Percentiles rank a stretch among this genome's conserved stretches.
These are phyloP conservation scores for Tipula lateralis DNA, from an alignment of 2,888 invertebrate genomes.

Conservation along the genomic window DNA sequence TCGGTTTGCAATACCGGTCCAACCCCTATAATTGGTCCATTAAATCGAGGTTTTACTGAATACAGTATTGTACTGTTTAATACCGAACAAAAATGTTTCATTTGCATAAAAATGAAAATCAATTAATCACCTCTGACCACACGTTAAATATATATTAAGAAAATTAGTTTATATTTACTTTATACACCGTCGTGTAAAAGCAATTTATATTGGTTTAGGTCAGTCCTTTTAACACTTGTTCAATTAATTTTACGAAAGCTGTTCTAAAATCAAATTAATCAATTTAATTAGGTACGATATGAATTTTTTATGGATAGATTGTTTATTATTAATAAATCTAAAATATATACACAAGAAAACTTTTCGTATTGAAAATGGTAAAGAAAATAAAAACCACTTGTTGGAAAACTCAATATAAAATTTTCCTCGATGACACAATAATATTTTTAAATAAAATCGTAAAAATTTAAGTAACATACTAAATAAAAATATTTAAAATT, in stretches of 20 bases:
- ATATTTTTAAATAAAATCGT: neutral
- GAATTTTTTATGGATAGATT: neutral
- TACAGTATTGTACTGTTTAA: too few relatives aligned
- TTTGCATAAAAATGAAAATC: neutral
- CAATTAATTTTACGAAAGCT: neutral
- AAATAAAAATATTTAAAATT: neutral
- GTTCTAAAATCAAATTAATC: neutral
- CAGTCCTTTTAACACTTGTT: neutral
- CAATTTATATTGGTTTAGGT: neutral
- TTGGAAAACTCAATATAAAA: constrained; percentile 24
- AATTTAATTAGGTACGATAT: neutral
- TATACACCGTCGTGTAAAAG: neutral
- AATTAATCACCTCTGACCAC: neutral
- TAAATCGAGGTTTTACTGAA: too few relatives aligned
- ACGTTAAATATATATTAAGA: neutral
- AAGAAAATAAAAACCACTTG: neutral
- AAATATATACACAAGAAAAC: neutral
- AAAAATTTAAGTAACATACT: neutral
- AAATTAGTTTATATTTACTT: neutral
- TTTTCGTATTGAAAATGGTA: neutral
- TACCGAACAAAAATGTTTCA: too few relatives aligned
- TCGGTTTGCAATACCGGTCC: too few relatives aligned
- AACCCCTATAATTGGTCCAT: too few relatives aligned
- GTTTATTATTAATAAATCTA: neutral
- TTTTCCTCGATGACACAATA: neutral